Evolutionary conservation across 2,797 vertebrate species (phyloP), one percentile per base, ranked within the genome.

Genomic region (Fistularia tabacaria): DNA sequence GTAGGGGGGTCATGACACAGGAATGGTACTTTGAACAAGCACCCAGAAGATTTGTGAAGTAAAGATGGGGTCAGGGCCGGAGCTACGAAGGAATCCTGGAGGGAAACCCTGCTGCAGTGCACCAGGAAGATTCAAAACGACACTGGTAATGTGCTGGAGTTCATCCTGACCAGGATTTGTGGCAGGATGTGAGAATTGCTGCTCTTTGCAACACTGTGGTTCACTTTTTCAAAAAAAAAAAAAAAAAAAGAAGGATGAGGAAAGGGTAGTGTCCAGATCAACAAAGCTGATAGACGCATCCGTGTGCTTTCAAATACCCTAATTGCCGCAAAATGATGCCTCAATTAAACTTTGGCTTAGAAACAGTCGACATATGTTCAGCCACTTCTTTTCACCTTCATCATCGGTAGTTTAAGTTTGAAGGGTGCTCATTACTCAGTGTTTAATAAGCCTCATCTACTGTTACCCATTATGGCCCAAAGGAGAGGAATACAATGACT

Each of bases 141-240:
- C 38, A 49, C 54, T 6, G 49, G 43, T 25, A 48, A 51, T 9
- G 40, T 49, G 36, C 46, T 51, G 38, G 51, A 54, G 38, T 8
- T 14, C 15, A 51, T 42, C 37, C 42, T 46, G 48, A 46, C 43
- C n/a, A 51, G 11, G 37, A 43, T n/a, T 38, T 58, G 38, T 65
- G 45, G 46, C 36, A 42, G 41, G 36, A 54, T 50, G 25, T 65
- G 1, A 51, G 57, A 47, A 59, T 1, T 57, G 60, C 49, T 46
- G 10, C 7, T 49, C 12, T 49, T 10, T 8, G 51, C 46, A 59
- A 43, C 54, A n/a, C 8, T 48, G 14, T 38, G 9, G 36, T 47
- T 47, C 5, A 14, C 39, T 45, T 41, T 41, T 10, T 25, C 11
- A 10, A 8, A 14, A 41, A 44, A 43, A 39, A 53, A 42, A n/a